Evolutionary conservation across 2,888 invertebrate genomes (phyloP), one percentile per base, ranked within the genome.

Genomic region (Polymixis flavicincta): DNA sequence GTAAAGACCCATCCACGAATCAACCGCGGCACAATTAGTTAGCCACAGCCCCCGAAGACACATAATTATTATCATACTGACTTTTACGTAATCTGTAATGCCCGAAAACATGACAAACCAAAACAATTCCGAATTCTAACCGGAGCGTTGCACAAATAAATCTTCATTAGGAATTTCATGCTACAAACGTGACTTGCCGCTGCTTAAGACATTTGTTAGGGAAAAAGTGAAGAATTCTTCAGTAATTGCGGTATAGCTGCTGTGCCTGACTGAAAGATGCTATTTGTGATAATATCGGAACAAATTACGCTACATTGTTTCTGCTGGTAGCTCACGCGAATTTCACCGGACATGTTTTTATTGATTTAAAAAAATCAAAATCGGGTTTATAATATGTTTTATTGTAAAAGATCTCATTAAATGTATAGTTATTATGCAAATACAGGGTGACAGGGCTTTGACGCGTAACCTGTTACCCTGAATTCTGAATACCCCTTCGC

Each of bases 251-350:
- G 67, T 82, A 55, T 79, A 82, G 45, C 22, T 68, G 55, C n/a
- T 60, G 70, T 72, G 82, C 37, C 37, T 63, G 80, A 77, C 71
- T 76, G 65, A 14, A 74, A 77, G 71, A 80, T 71, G 73, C 67
- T 78, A 73, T 83, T 83, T 83, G 80, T 76, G 80, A 80, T 83
- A 61, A 57, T 48, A 82, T 78, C 69, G 71, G 74, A 73, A 78
- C 74, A 71, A 28, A 78, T 80, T 85, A 86, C 79, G 86, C 78
- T 63, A 77, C 78, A 76, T 76, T 78, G 78, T 73, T 71, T 37
- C 48, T 70, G 70, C 54, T 59, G 42, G 65, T 37, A 63, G 70
- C 64, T 63, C 71, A 71, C 77, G 80, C 69, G 76, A 80, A 82
- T 87, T 87, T 86, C 87, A 78, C 82, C 83, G 48, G 59, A 73